Conservation (phyloP, 2,797 vertebrate species). For the Malurus leucopterus region DNA sequence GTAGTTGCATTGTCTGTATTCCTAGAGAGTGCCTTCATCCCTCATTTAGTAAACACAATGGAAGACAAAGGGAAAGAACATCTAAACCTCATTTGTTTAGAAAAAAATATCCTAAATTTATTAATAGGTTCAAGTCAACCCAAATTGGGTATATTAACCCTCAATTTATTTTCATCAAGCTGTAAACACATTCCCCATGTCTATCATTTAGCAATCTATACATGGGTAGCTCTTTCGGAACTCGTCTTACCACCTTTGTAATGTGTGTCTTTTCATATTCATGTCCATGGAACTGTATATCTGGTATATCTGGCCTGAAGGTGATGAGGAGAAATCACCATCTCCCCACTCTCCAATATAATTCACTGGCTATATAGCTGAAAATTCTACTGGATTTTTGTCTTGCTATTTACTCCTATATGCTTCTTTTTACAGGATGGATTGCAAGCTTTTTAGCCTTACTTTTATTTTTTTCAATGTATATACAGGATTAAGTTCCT, state of each 20-base stretch:
- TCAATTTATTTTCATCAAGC: neutral
- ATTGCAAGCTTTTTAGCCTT: neutral
- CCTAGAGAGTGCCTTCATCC: neutral
- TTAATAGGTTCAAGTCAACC: neutral
- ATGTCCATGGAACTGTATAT: neutral
- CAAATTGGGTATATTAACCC: neutral
- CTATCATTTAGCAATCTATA: neutral
- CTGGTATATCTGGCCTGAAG: neutral
- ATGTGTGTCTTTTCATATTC: neutral
- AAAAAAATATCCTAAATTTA: neutral
- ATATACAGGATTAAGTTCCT: neutral
- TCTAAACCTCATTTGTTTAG: neutral
- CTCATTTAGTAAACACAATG: neutral
- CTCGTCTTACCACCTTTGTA: neutral
- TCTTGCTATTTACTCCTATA: neutral
- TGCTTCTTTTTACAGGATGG: neutral
- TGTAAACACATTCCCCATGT: neutral
- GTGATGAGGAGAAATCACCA: neutral
- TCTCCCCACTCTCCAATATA: neutral
- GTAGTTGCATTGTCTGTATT: neutral
- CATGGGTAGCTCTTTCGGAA: neutral
- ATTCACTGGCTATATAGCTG: neutral
- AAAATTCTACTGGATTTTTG: neutral
- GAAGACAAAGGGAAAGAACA: neutral
- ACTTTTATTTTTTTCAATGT: accelerated